These are phyloP conservation scores for Myotis planiceps DNA, from an alignment of 2,797 vertebrate species.

Conservation along the genomic window DNA sequence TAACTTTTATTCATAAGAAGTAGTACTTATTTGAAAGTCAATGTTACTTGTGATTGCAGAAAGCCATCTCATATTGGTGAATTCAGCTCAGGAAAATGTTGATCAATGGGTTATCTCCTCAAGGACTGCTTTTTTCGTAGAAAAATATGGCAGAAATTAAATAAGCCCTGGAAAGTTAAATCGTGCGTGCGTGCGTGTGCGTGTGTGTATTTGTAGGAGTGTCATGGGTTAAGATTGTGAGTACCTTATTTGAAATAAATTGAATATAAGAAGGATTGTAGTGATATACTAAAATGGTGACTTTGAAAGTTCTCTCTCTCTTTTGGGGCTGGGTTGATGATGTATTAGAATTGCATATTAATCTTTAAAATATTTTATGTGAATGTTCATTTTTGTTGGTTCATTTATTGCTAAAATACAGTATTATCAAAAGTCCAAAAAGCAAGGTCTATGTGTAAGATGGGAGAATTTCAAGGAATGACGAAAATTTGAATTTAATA, in stretches of 20 bases:
- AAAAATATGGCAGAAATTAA: background rate
- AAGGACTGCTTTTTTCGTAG: background rate
- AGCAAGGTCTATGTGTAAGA: background rate
- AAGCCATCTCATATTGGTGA: background rate
- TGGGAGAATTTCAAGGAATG: background rate
- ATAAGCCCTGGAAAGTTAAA: background rate
- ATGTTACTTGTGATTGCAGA: background rate
- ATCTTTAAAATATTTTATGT: background rate
- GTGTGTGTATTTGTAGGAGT: background rate
- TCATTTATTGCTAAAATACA: background rate
- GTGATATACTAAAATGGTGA: background rate
- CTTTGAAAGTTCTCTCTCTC: background rate
- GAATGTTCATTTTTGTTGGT: background rate
- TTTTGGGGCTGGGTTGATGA: background rate
- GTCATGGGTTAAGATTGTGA: background rate
- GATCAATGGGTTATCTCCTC: background rate
- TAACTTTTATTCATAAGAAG: background rate
- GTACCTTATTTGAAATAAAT: background rate
- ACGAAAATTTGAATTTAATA: background rate
- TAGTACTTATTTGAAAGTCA: background rate
- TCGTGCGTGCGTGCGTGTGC: background rate
- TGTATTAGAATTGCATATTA: background rate
- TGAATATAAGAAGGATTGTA: background rate
- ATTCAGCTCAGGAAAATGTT: background rate
- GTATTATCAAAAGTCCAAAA: background rate